Evolutionary conservation across 2,797 vertebrate species (phyloP).

Genomic region (Luscinia luscinia): DNA sequence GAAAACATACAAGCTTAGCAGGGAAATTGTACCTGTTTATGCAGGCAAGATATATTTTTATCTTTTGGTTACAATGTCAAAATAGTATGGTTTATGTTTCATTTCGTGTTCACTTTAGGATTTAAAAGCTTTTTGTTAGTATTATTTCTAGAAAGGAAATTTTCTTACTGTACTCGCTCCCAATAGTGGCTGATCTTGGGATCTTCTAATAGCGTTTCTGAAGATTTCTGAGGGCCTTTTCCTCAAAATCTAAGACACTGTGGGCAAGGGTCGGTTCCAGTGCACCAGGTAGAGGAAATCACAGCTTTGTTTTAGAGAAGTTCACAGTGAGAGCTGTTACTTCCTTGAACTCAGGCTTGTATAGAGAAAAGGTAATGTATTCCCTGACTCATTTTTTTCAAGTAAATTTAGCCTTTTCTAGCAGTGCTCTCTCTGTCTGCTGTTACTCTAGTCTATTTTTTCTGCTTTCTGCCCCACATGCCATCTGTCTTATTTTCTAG

Average conservation of each 20-base stretch:
- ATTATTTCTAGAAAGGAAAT: background rate
- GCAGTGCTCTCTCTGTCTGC: background rate
- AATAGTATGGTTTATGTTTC: background rate
- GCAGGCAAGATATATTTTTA: background rate
- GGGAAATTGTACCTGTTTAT: background rate
- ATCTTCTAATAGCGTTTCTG: background rate
- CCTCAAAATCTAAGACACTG: background rate
- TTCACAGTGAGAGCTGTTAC: background rate
- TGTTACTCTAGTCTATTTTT: background rate
- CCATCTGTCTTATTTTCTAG: constrained; percentile 38
- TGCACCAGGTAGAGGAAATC: background rate
- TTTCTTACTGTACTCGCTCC: background rate
- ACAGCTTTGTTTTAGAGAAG: background rate
- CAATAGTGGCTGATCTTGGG: background rate
- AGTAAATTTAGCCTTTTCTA: background rate
- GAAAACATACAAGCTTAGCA: background rate
- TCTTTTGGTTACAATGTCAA: background rate
- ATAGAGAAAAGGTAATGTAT: constrained; percentile 1
- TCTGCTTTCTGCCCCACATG: background rate
- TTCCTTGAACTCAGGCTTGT: background rate
- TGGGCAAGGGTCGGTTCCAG: background rate
- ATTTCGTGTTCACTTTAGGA: background rate
- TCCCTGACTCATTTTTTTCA: background rate
- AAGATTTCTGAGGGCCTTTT: background rate
- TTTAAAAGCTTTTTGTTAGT: background rate